Conservation (phyloP, 2,888 invertebrate genomes). For the Embidobia sp. region DNA sequence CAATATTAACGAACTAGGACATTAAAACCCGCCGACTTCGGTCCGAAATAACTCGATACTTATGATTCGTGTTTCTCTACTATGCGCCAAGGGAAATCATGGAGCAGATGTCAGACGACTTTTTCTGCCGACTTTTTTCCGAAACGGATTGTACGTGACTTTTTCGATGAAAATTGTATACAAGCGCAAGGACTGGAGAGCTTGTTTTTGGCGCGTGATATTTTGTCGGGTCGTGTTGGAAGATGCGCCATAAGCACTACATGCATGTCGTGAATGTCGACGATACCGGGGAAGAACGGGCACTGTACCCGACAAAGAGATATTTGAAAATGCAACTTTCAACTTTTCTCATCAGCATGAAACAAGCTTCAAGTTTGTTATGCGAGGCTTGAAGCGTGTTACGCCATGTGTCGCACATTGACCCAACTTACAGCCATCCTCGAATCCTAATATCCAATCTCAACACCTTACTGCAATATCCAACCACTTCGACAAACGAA, state of each 20-base stretch:
- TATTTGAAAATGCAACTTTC: constrained; percentile 73
- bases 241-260: constrained; percentile 67
- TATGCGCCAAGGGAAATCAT: constrained; percentile 5
- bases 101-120: constrained; percentile 4
- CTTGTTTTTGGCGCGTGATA: constrained; percentile 54
- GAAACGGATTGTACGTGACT: constrained; percentile 41
- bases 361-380: constrained; percentile 79
- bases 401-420: constrained; percentile 81
- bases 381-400: constrained; percentile 80
- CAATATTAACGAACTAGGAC: constrained; percentile 16
- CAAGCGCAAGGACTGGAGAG: constrained; percentile 19
- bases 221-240: constrained; percentile 67
- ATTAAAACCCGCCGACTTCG: background rate
- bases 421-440: constrained; percentile 71
- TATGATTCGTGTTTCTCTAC: background rate
- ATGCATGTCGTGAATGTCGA: constrained; percentile 66
- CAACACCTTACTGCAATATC: constrained; percentile 53
- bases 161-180: constrained; percentile 67
- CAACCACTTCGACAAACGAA: constrained; percentile 21
- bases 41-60: constrained; percentile 1
- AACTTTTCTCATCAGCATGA: constrained; percentile 80
- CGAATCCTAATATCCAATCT: constrained; percentile 60
- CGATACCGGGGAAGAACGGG: constrained; percentile 60
- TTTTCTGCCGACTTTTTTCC: background rate
- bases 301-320: constrained; percentile 54